Base-by-base conservation (phyloP, 2,113 vertebrate genomes). In the Acanthisitta chloris region DNA sequence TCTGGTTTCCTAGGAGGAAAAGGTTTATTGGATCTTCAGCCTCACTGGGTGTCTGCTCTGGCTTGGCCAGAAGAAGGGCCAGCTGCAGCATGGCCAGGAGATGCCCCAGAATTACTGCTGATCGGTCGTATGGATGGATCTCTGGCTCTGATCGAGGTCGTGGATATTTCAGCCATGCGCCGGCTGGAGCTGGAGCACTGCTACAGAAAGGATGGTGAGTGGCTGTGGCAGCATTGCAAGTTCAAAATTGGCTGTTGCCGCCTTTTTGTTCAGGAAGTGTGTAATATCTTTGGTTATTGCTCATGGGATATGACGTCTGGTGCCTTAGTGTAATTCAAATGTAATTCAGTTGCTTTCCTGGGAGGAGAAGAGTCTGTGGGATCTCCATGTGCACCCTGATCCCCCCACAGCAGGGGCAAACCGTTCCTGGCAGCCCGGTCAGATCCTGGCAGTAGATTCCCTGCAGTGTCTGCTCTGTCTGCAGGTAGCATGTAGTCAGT, bases 111-210 rank as follows among this genome's bases (percentile, higher is more conserved):
- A 86, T 93, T 98, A n/a, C 87, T 99, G 79, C 92, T 99, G 94
- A 99, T 99, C 81, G 99, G 99, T 17, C 99, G 99, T 24, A 99
- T 99, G 98, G 99, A 99, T 45, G 99, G 99, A 7, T 99, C 99
- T 24, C 97, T 99, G 83, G 99, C 99, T 24, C 98, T 99, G 18
- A 98, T 99, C 23, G 99, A 99, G 96, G 98, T 99, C 69, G 96
- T 98, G 61, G 99, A 99, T 80, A 95, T 97, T 20, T 99, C 98
- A 78, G 98, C 97, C 26, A 98, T 99, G 98, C 98, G 98, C 57
- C 98, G 98, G 29, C 95, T 97, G 12, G 99, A 99, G 92, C 96
- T 99, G 95, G 99, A 99, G 31, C 99, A 99, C 96, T 99, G 99
- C 98, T 99, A 98, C 98, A 98, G 99, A 94, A 99, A 99, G 72